phyloP scores from a whole-genome alignment of 2,888 invertebrate species.

The Watsonalla binaria region DNA sequence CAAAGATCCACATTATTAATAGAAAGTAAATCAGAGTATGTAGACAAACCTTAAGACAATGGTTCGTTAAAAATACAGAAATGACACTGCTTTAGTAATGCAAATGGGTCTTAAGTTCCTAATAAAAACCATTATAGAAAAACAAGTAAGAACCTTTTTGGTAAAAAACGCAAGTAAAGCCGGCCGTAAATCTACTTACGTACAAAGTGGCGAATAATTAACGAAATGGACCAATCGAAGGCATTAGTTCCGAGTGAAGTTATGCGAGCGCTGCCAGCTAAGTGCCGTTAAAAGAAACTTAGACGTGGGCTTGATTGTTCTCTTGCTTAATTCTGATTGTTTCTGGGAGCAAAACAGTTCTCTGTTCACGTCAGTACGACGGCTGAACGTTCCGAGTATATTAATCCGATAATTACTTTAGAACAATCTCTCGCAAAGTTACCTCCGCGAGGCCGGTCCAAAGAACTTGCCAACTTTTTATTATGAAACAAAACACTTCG shows the following conservation, averaged over 20 bases:
- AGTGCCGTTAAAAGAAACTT: constrained; percentile 78
- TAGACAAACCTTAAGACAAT: constrained; percentile 10
- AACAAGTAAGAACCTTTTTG: constrained; percentile 45
- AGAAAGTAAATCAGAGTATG: no score
- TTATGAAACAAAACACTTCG: constrained; percentile 55
- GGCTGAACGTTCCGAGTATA: constrained; percentile 61
- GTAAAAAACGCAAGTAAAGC: constrained; percentile 57
- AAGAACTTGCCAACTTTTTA: constrained; percentile 60
- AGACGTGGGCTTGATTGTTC: constrained; percentile 72
- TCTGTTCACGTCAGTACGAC: constrained; percentile 58
- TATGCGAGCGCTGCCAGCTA: constrained; percentile 65
- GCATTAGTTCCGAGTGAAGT: constrained; percentile 72
- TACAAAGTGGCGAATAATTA: constrained; percentile 78
- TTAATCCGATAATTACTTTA: constrained; percentile 77
- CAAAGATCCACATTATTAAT: no score
- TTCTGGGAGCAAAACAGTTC: constrained; percentile 67
- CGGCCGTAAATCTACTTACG: constrained; percentile 75
- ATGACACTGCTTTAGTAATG: constrained; percentile 43
- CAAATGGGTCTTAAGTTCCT: constrained; percentile 55
- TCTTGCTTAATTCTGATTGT: constrained; percentile 73
- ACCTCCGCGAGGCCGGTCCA: constrained; percentile 40
- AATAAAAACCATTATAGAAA: constrained; percentile 57
- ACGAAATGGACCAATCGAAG: constrained; percentile 76
- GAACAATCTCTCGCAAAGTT: constrained; percentile 71
- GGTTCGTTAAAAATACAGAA: constrained; percentile 36